Base-by-base conservation (phyloP, 2,797 vertebrate species). In the Orestias chungarensis region DNA sequence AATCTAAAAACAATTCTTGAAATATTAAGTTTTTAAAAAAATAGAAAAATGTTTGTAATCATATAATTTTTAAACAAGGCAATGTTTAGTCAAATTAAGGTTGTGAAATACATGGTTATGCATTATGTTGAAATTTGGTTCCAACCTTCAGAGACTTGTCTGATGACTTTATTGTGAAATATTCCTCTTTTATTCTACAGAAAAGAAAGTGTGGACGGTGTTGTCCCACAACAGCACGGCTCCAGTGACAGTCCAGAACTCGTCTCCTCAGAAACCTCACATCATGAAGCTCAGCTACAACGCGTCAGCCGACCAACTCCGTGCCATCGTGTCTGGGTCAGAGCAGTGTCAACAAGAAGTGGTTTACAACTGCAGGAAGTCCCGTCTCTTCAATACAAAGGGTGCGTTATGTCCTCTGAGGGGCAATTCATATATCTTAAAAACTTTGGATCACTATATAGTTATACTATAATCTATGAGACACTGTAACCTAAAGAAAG, bases 301-400 rank as follows among this genome's bases (percentile, higher is more conserved):
- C 80, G 80, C 93, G 35, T 96, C 95, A 0, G 46, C 75, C 0
- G 94, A 96, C 18, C 97, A 98, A 61, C 93, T 99, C 3, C 95
- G 93, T 0, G 95, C 95, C 0, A 50, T 99, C 52, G 96, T 98
- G 0, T 93, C 91, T 0, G 91, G 91, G 4, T 96, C 96, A 0
- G 97, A 98, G 83, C 93, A 97, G 82, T 99, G 98, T 2, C 97
- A 99, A 57, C 98, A 99, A 88, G 96, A 97, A 83, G 93, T 96
- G 61, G 88, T 92, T 38, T 99, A 99, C 89, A 91, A 91, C 89
- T 99, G 98, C 92, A 96, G 82, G 88, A 96, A 90, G 81, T 98
- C 97, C n/a, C 96, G 95, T 3, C 94, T 99, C 29, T 95, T 98
- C 64, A 98, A 97, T 74, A 95, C 96, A 0, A 96, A 95, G 1